Base-by-base conservation (phyloP, 1,140 invertebrate species). In the Meteorus sp. region DNA sequence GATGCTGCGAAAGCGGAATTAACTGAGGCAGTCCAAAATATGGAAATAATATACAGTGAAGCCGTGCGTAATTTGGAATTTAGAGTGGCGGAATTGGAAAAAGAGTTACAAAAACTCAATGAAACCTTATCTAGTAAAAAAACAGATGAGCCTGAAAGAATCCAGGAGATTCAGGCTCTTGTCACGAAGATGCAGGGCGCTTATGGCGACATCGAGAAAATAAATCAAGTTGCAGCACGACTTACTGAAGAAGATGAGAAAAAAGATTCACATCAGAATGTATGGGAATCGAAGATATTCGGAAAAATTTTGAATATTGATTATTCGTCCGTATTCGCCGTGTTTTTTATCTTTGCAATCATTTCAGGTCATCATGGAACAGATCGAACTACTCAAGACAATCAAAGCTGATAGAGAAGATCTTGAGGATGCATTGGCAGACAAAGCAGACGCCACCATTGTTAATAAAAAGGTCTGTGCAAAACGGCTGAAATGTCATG, bases 381-480 rank as follows among this genome's bases (percentile, higher is more conserved):
- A 85, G 72, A 77, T 85, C 31, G 82, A 85, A 59, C 35, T 82
- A 17, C 43, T 85, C 31, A 85, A 83, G 64, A 79, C 69, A 1
- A 48, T 70, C 0, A 88, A 90, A 75, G 82, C 88, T 15, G 84
- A 89, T 62, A 83, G 85, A 56, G 83, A 85, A 63, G 86, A 88
- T 64, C 76, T 89, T 60, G 83, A 86, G 44, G 85, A 88, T 48
- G 82, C 86, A 1, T 75, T 90, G 58, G 86, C 86, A 0, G 85
- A 88, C 17, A 90, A 90, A 74, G 88, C 88, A 0, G 88, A 90
- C 67, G 75, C 85, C 39, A 78, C 81, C 1, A 75, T 83, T 54
- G 74, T 90, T 41, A 84, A 87, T 19, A 81, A 84, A 2, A 90
- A 90, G 65, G 73, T 74, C 41, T 7, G 6, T 27, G 23, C 3